Evolutionary conservation across 2,797 vertebrate species (phyloP).

Genomic region (Podarcis lilfordi): DNA sequence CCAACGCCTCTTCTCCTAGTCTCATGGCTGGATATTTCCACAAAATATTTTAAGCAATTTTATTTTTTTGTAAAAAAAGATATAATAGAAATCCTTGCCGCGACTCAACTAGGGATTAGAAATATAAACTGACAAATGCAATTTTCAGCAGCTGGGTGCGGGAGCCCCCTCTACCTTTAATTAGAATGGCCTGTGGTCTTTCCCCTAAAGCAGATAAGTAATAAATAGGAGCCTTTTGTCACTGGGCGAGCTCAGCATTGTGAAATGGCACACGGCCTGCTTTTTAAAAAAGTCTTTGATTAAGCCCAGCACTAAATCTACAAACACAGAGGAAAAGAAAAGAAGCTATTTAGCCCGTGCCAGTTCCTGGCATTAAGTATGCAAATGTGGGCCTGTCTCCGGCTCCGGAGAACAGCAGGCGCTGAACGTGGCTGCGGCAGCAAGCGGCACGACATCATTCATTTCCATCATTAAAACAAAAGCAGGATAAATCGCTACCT

Average conservation of each 20-base stretch:
- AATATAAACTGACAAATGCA: slow-evolving; percentile 65
- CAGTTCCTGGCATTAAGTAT: slow-evolving; percentile 85
- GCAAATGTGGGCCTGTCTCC: slow-evolving; percentile 87
- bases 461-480: slow-evolving; percentile 92
- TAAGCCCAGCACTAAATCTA: slow-evolving; percentile 83
- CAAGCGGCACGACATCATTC: slow-evolving; percentile 85
- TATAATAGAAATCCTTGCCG: slow-evolving; percentile 26
- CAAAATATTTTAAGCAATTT: neutral
- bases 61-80: neutral
- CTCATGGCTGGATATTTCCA: slow-evolving; percentile 25
- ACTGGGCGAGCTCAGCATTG: slow-evolving; percentile 77
- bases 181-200: slow-evolving; percentile 70
- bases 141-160: slow-evolving; percentile 64
- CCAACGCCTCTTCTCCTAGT: neutral
- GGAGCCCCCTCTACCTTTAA: slow-evolving; percentile 64
- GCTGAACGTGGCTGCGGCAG: slow-evolving; percentile 73
- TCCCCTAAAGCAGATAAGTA: slow-evolving; percentile 75
- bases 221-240: slow-evolving; percentile 80
- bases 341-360: slow-evolving; percentile 83
- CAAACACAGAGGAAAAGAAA: slow-evolving; percentile 81
- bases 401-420: slow-evolving; percentile 86
- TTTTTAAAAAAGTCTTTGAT: slow-evolving; percentile 80
- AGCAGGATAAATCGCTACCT: slow-evolving; percentile 86
- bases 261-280: slow-evolving; percentile 79
- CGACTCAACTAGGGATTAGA: slow-evolving; percentile 66